A percentile compares a stretch with the other conserved stretches of the same genome.
Conservation (phyloP, 1,140 invertebrate species). For the Heterodera schachtii region DNA sequence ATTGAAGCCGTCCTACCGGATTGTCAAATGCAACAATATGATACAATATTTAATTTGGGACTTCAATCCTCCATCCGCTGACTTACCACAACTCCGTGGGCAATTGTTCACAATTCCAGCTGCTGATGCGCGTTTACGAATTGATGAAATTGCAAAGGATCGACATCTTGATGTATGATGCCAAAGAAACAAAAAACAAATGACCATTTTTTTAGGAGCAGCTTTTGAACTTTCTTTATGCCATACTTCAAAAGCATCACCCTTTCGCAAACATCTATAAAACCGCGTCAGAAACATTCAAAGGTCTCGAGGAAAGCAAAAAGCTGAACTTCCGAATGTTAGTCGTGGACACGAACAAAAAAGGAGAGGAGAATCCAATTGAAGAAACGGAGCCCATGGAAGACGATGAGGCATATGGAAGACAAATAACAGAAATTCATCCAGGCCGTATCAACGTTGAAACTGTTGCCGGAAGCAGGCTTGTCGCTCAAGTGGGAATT, state of each 20-base stretch:
- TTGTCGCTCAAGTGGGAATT: not conserved
- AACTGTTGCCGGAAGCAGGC: not conserved
- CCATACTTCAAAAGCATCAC: not conserved
- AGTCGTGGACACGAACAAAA: not conserved
- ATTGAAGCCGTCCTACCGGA: not conserved
- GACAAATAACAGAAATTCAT: slow-evolving; percentile 4
- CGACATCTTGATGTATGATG: not conserved
- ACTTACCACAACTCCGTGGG: not conserved
- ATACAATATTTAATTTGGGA: not conserved
- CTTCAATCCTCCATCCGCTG: not conserved
- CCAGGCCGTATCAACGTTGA: not conserved
- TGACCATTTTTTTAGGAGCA: not conserved
- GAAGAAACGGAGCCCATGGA: too few species aligned
- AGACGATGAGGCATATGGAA: not conserved
- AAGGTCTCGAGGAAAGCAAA: not conserved
- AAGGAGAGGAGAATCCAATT: not conserved
- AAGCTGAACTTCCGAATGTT: not conserved
- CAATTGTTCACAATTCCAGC: slow-evolving; percentile 4
- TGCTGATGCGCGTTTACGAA: not conserved
- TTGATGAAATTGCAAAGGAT: not conserved
- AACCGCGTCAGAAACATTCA: not conserved
- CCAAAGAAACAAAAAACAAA: not conserved
- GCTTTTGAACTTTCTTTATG: not conserved
- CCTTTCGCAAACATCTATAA: not conserved
- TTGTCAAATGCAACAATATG: slow-evolving; percentile 14